These are phyloP conservation scores for Slavum lentiscoides DNA, from an alignment of 2,888 invertebrate genomes.

Conservation along the genomic window DNA sequence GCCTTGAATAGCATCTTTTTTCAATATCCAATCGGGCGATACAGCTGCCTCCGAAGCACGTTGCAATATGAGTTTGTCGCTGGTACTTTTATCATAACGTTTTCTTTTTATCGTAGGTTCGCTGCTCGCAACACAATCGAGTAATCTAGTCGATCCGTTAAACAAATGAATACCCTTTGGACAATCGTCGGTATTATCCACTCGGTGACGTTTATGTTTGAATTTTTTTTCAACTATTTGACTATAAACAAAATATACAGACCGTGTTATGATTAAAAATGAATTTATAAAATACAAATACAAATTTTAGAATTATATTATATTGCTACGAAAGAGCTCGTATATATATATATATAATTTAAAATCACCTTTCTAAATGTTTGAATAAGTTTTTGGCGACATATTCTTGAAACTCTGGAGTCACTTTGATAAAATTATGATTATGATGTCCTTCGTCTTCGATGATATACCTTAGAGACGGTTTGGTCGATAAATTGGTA, in stretches of 20 bases:
- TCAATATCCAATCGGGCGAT: conserved; percentile 37
- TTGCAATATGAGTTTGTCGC: conserved; percentile 36
- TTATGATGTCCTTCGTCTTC: conserved; percentile 32
- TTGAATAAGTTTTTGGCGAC: conserved; percentile 40
- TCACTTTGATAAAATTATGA: conserved; percentile 42
- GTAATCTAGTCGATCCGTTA: conserved; percentile 19
- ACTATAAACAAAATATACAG: conserved; percentile 7
- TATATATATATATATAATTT: neutral
- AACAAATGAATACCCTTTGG: conserved; percentile 40
- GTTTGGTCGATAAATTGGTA: conserved; percentile 3
- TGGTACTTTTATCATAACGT: conserved; percentile 5
- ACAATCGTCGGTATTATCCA: neutral
- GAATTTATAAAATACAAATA: neutral
- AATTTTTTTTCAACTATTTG: conserved; percentile 35
- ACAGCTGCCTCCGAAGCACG: conserved; percentile 37
- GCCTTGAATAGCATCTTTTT: conserved; percentile 26
- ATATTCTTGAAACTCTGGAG: conserved; percentile 47
- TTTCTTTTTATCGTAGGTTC: conserved; percentile 12
- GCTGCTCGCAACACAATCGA: neutral
- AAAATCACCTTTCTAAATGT: conserved; percentile 45
- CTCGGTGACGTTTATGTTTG: conserved; percentile 14
- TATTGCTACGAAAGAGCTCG: neutral
- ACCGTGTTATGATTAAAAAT: neutral
- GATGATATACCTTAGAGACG: conserved; percentile 24
- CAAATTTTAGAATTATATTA: neutral